Evolutionary conservation across 2,797 vertebrate genomes (phyloP).

Genomic region (Loriculus beryllinus): DNA sequence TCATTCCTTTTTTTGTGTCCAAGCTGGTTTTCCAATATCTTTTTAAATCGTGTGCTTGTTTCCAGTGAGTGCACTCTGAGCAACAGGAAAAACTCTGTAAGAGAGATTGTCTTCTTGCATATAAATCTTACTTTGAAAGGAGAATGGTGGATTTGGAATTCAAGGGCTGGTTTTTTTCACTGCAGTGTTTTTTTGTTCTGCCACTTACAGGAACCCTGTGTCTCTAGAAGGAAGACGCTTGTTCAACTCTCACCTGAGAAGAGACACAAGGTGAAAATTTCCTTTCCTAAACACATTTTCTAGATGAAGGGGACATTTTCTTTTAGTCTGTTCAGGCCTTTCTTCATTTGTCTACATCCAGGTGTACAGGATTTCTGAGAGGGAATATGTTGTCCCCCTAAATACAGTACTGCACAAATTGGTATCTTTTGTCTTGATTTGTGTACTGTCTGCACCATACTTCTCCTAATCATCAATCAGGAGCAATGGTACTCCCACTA

Average conservation of each 20-base stretch:
- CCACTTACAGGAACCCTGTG: background rate
- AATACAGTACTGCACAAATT: background rate
- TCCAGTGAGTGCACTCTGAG: background rate
- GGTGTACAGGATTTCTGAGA: background rate
- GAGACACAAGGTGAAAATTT: background rate
- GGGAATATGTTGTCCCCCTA: background rate
- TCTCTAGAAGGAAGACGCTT: background rate
- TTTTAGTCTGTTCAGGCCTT: background rate
- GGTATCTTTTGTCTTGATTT: background rate
- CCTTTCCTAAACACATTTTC: background rate
- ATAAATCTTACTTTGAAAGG: slow-evolving; percentile 46
- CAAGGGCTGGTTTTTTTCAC: background rate
- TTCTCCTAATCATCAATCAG: background rate
- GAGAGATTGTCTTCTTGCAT: slow-evolving; percentile 29
- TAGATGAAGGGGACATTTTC: background rate
- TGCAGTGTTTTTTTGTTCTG: slow-evolving; percentile 2
- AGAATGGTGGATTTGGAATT: slow-evolving; percentile 1
- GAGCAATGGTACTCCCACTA: background rate
- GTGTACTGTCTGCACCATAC: background rate
- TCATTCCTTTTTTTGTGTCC: slow-evolving; percentile 36
- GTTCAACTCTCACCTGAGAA: slow-evolving; percentile 2
- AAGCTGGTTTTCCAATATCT: slow-evolving; percentile 30
- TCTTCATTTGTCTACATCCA: background rate
- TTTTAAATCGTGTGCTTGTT: slow-evolving; percentile 21
- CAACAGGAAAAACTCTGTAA: slow-evolving; percentile 43